These are phyloP conservation scores for Nicator chloris DNA, from an alignment of 2,113 vertebrate species.

Conservation along the genomic window DNA sequence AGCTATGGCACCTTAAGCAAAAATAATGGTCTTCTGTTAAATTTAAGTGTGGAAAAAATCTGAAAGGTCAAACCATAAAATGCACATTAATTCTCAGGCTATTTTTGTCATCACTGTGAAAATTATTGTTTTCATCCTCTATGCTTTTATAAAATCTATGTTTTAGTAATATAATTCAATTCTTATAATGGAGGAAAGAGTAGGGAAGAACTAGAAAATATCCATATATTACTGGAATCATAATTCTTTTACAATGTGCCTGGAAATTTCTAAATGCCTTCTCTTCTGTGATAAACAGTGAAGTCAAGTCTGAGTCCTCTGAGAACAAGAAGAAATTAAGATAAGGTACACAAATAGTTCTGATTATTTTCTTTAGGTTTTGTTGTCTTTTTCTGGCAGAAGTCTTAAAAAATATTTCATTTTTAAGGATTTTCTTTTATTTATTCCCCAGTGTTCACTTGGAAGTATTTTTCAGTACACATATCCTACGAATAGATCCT, in stretches of 20 bases:
- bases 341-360: neutral
- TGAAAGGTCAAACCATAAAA: neutral
- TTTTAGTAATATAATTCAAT: neutral
- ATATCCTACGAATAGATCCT: neutral
- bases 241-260: neutral
- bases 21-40: neutral
- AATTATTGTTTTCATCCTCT: neutral
- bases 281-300: neutral
- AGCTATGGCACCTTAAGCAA: neutral
- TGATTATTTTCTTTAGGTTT: neutral
- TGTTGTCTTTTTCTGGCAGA: neutral
- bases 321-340: neutral
- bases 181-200: neutral
- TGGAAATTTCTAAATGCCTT: neutral
- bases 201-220: neutral
- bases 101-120: neutral
- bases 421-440: neutral
- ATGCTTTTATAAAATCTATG: neutral
- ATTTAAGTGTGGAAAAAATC: neutral
- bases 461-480: neutral
- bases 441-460: neutral
- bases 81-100: neutral
- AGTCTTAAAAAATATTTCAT: neutral
- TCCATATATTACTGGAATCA: neutral
- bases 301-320: neutral